These are phyloP conservation scores for Formica aserva DNA, from an alignment of 2,888 invertebrate species.

Conservation along the genomic window DNA sequence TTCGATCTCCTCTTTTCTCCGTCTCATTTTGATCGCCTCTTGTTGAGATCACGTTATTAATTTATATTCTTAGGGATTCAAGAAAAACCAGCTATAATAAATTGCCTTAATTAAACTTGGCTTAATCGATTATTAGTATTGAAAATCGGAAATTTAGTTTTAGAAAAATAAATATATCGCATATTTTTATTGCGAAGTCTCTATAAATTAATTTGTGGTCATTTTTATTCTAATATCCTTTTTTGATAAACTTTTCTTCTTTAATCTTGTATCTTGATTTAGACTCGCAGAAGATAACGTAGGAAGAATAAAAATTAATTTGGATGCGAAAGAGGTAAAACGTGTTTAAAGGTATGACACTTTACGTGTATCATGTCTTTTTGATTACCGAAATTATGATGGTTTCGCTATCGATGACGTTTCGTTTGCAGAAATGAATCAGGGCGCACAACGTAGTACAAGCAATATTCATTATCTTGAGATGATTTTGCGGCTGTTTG, in stretches of 20 bases:
- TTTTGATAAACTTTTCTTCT: neutral
- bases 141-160: neutral
- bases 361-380: neutral
- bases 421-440: slow-evolving; percentile 71
- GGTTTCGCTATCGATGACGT: slow-evolving; percentile 50
- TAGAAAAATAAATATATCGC: neutral
- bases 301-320: neutral
- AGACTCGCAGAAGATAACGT: neutral
- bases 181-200: neutral
- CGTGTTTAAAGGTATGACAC: neutral
- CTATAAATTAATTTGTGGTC: neutral
- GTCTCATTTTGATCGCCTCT: neutral
- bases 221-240: neutral
- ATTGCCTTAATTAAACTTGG: neutral
- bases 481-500: slow-evolving; percentile 9
- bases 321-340: neutral
- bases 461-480: slow-evolving; percentile 26
- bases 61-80: neutral
- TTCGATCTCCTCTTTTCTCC: neutral
- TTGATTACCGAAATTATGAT: slow-evolving; percentile 42
- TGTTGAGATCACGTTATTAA: neutral
- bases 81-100: neutral
- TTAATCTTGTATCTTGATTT: neutral
- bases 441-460: slow-evolving; percentile 62
- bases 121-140: neutral